Evolutionary conservation across 2,888 invertebrate species (phyloP), one percentile per base, ranked within the genome.

Genomic region (Abscondita cerata): DNA sequence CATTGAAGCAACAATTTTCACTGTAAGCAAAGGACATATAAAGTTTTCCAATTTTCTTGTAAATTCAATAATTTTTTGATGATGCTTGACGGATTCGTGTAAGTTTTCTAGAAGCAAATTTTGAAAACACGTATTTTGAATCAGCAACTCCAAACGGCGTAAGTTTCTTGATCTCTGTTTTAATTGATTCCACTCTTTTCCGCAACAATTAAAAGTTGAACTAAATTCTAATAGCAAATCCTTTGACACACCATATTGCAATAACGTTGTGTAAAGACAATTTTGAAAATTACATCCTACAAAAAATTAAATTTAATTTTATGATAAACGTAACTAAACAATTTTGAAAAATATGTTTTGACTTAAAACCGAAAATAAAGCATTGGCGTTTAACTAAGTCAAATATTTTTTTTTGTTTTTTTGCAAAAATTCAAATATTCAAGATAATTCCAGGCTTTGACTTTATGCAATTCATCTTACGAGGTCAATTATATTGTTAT

Each of bases 281-380:
- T 52, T 59, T 31, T 59, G 44, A 38, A 59, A 52, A 34, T 59
- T 59, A 20, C 13, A 47, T 2, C 52, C 52, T 57, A 44, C 1
- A 40, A 12, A 33, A 4, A 6, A 50, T 1, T 31, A 33, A 50
- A 33, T 25, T 25, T 25, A 4, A 25, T 25, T 48, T 48, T 5
- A 4, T 13, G 8, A 11, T 13, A 33, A 33, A 33, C 6, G 9
- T 33, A 6, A 33, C 33, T 33, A 8, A 33, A 33, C 6, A 33
- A 33, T 33, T 33, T 33, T 8, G 6, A 9, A 33, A 33, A 33
- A 33, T 33, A 8, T 33, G 9, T 33, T 33, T 6, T 44, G 11
- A 13, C 44, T 15, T 40, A 40, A n/a, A n/a, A n/a, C n/a, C n/a
- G n/a, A n/a, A n/a, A n/a, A n/a, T n/a, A n/a, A n/a, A n/a, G n/a